Evolutionary conservation across 92 coral and sea anemone genomes (phyloP), one percentile per base, ranked within the genome.

Genomic region (Phenganax stokvisi): DNA sequence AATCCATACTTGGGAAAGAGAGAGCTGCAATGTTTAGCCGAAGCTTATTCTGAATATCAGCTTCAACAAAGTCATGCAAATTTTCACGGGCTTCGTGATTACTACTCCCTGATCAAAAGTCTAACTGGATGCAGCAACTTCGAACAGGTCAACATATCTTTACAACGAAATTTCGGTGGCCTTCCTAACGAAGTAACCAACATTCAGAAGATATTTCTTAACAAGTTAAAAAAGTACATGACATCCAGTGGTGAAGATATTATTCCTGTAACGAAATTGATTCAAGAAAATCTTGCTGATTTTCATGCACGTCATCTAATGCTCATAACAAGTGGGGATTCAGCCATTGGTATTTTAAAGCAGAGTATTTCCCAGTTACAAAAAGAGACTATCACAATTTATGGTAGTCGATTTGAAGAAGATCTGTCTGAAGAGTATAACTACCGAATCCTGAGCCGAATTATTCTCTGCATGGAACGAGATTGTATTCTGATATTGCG

Each of bases 51-150:
- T 67, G 85, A 88, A 17, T 94, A 94, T 74, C 97, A 92, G 78
- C 63, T 55, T 15, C 74, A 51, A 29, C 98, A 94, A 70, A 84
- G 66, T 44, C 88, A 87, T 75, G 89, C 90, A 7, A 91, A 94
- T 72, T 94, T 94, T 60, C 98, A 94, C 31, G 98, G 98, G 11
- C 98, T 94, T 12, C 97, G 98, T 11, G 98, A 94, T 85, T 94
- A 91, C 84, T 94, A 94, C 79, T 92, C 94, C 30, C 82, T 94
- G 57, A 89, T 94, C 75, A 94, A 94, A 58, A 89, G 98, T 75
- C 84, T 94, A n/a, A 20, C 85, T 11, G 89, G 79, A 0, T 87
- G 87, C 57, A 87, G 81, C 68, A 85, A 77, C 67, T 57, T 83
- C 51, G 72, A 71, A 69, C 79, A 75, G 28, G 89, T 91, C 69